Evolutionary conservation across 2,113 vertebrate species (phyloP).

Genomic region (Ibidorhyncha struthersii): DNA sequence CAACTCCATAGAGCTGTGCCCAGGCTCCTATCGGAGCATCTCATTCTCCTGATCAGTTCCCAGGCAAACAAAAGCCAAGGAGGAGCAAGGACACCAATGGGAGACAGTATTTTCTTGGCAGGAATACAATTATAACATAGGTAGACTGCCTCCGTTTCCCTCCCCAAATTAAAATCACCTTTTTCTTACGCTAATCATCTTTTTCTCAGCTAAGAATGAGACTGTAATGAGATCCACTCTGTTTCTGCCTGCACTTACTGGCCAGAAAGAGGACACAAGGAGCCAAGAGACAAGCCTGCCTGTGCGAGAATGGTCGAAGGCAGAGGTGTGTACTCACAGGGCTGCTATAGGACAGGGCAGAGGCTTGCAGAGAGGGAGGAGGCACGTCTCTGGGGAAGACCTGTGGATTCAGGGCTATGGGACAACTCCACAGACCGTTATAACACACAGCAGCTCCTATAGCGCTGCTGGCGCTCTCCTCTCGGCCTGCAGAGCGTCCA

Average conservation of each 20-base stretch:
- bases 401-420: not conserved
- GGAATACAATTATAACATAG: not conserved
- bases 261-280: not conserved
- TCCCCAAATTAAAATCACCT: not conserved
- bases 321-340: not conserved
- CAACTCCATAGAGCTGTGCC: not conserved
- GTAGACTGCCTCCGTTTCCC: not conserved
- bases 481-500: not conserved
- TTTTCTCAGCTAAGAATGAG: not conserved
- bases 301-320: not conserved
- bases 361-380: not conserved
- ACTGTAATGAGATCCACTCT: not conserved
- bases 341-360: not conserved
- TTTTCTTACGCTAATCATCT: not conserved
- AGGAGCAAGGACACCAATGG: not conserved
- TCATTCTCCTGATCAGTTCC: not conserved
- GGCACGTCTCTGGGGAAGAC: not conserved
- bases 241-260: not conserved
- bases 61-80: not conserved
- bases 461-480: not conserved
- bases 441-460: no score
- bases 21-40: not conserved
- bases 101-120: not conserved
- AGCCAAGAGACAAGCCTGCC: no score
- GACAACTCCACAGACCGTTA: not conserved